Percentiles rank a stretch among this genome's conserved stretches.
Evolutionary conservation across 2,113 vertebrate genomes (phyloP).

Genomic region (Pelusios castaneus): DNA sequence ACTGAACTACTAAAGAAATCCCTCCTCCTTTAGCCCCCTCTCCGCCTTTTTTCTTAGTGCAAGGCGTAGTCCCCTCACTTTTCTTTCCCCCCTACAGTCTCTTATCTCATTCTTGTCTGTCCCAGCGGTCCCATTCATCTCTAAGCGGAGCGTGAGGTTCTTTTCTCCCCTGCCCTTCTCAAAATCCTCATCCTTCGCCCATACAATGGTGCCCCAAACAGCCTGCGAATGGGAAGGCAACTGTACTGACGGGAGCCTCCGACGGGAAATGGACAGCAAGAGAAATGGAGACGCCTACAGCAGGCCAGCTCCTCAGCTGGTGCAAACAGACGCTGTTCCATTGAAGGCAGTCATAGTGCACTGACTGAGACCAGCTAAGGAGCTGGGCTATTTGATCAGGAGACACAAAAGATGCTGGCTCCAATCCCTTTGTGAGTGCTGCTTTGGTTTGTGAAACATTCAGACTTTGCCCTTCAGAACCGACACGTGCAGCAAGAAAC

Average conservation of each 20-base stretch:
- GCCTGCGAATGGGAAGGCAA: not conserved
- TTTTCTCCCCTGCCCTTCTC: not conserved
- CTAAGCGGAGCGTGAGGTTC: not conserved
- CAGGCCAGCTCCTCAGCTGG: not conserved
- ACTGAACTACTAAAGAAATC: not conserved
- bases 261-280: accelerated
- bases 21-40: not conserved
- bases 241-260: accelerated
- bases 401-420: not conserved
- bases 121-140: not conserved
- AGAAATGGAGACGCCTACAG: no score
- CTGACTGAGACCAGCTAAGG: not conserved
- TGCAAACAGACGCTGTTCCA: not conserved
- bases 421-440: accelerated
- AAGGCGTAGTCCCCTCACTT: not conserved
- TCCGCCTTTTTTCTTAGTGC: not conserved
- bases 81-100: not conserved
- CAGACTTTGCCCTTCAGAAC: accelerated
- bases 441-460: not conserved
- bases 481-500: not conserved
- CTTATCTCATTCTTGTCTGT: not conserved
- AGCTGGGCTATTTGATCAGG: not conserved
- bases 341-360: no score
- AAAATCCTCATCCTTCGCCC: accelerated
- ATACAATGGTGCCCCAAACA: not conserved